phyloP scores from a whole-genome alignment of 1,140 invertebrate species.

The Nylanderia fulva region DNA sequence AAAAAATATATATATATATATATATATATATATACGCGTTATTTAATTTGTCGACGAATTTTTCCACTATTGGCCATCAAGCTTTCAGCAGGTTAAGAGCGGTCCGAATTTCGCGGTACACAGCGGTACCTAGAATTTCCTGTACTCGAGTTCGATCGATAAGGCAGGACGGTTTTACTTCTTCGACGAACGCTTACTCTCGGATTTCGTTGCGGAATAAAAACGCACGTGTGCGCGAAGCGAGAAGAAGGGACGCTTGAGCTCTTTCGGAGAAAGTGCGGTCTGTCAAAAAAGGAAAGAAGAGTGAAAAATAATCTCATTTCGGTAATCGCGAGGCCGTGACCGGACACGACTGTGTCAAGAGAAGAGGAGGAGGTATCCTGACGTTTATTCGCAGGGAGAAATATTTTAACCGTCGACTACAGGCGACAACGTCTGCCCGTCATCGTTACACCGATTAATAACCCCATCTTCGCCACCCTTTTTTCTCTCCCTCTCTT shows the following conservation, averaged over 20 bases:
- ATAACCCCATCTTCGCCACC: conserved; percentile 61
- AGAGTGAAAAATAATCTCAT: conserved; percentile 66
- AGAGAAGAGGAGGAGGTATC: neutral
- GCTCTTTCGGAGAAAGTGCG: neutral
- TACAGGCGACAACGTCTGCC: conserved; percentile 40
- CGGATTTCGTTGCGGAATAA: conserved; percentile 6
- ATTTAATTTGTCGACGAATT: too few relatives aligned
- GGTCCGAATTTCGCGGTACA: neutral
- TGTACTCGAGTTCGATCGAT: neutral
- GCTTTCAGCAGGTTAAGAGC: neutral
- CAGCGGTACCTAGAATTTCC: neutral
- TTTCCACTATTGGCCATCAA: too few relatives aligned
- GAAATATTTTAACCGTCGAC: conserved; percentile 69
- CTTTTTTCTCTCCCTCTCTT: neutral
- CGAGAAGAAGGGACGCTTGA: neutral
- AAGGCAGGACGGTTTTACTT: too few relatives aligned
- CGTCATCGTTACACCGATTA: conserved; percentile 67
- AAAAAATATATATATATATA: too few relatives aligned
- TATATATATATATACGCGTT: too few relatives aligned
- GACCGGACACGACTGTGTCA: conserved; percentile 26
- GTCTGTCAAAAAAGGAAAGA: neutral
- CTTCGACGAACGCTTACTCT: conserved; percentile 12
- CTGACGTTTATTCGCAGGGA: conserved; percentile 60
- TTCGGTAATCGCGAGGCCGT: conserved; percentile 37
- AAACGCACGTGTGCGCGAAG: neutral